Base-by-base conservation (phyloP, 2,797 vertebrate genomes). In the Coregonus sp. region DNA sequence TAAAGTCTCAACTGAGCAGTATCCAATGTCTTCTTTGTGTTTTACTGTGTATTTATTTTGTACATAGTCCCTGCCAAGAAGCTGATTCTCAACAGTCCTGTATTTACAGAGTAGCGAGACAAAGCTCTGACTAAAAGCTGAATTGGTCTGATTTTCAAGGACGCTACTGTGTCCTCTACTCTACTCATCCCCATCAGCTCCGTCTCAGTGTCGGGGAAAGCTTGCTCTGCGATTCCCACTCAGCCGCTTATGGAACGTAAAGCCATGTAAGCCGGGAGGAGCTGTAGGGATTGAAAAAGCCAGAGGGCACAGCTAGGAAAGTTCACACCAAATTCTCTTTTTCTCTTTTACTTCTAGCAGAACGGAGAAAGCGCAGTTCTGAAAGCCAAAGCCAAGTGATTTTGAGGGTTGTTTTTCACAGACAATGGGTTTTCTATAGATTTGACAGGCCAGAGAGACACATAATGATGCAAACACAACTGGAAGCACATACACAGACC, bases 111-210 rank as follows among this genome's bases (percentile, higher is more conserved):
- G 70, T 1, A 72, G 73, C 54, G 77, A 85, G 67, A 83, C 81
- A 76, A 1, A 72, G 72, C 1, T 86, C 80, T 83, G 83, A 81
- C 82, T 77, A 73, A 86, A 86, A 82, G 86, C 78, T 83, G 82
- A 79, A 81, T 78, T 89, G 78, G 84, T 84, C 15, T 80, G 75
- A 84, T 83, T 85, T 80, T 89, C 87, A 89, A 92, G 91, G 91
- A 90, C 87, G 80, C 84, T 83, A 81, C 74, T 67, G 5, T 73
- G 77, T 87, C 81, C 83, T 82, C 65, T 79, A 72, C 78, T 74
- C 77, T 69, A 9, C 75, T 73, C 47, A 3, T 47, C 40, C 40
- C 37, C 40, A 9, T 40, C 7, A 1, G 16, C 61, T 66, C 74
- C 52, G 72, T 78, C 78, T 85, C 77, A 54, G 81, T 83, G 51